Conservation (phyloP, 1,140 invertebrate genomes). For the Listronotus oregonensis region DNA sequence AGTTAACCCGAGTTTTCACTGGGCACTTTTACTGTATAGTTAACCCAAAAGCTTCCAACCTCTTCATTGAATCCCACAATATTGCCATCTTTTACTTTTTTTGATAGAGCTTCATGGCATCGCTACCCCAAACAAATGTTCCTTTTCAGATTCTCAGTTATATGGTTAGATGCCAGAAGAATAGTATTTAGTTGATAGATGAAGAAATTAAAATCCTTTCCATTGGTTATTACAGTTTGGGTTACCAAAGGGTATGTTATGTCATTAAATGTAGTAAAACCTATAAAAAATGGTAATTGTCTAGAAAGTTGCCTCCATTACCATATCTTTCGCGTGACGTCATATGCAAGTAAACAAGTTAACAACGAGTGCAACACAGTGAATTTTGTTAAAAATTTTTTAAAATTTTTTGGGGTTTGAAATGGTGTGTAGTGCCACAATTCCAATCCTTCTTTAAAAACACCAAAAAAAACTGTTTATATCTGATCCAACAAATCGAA, state of each 20-base stretch:
- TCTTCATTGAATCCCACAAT: slow-evolving; percentile 81
- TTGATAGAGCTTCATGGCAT: slow-evolving; percentile 76
- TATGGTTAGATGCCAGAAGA: slow-evolving; percentile 64
- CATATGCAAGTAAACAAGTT: no score
- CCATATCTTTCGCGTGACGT: no score
- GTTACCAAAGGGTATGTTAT: slow-evolving; percentile 85
- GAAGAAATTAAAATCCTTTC: slow-evolving; percentile 80
- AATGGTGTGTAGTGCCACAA: no score
- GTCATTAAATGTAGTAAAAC: slow-evolving; percentile 86
- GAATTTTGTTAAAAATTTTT: no score
- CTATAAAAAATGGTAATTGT: slow-evolving; percentile 57
- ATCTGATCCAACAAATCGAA: no score
- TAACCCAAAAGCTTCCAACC: slow-evolving; percentile 71
- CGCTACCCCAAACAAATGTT: slow-evolving; percentile 85
- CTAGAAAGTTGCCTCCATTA: no score
- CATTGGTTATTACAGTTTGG: slow-evolving; percentile 86
- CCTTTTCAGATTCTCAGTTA: slow-evolving; percentile 67
- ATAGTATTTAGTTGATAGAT: slow-evolving; percentile 89
- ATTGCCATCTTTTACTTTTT: slow-evolving; percentile 69
- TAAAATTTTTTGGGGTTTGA: no score
- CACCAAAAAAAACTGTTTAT: no score
- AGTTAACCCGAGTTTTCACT: slow-evolving; percentile 62
- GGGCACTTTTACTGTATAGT: slow-evolving; percentile 76
- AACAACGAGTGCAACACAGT: no score
- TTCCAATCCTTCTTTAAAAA: no score